A percentile compares a stretch with the other conserved stretches of the same genome.
Evolutionary conservation across 2,113 vertebrate genomes (phyloP).

Genomic region (Paramisgurnus dabryanus): DNA sequence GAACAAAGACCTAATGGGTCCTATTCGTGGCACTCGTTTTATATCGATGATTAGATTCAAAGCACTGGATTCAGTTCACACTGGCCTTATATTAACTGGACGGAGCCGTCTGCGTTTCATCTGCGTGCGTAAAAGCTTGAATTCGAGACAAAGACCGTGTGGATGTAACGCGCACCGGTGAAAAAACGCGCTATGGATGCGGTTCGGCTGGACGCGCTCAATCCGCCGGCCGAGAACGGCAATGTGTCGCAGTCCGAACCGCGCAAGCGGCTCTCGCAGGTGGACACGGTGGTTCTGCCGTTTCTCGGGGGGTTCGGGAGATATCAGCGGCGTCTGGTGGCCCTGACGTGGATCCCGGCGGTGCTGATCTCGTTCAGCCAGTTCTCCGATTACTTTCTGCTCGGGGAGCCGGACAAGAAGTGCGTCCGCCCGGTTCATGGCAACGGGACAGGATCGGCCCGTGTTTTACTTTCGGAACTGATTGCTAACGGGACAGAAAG

Average conservation of each 20-base stretch:
- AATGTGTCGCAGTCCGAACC: slow-evolving; percentile 69
- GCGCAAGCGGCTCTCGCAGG: slow-evolving; percentile 81
- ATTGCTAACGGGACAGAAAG: slow-evolving; percentile 47
- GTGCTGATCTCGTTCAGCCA: slow-evolving; percentile 95
- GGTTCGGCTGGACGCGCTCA: slow-evolving; percentile 67
- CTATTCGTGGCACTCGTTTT: slow-evolving; percentile 46
- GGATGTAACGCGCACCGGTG: slow-evolving; percentile 55
- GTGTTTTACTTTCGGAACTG: slow-evolving; percentile 57
- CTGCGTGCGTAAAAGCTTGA: slow-evolving; percentile 38
- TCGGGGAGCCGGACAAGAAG: slow-evolving; percentile 87
- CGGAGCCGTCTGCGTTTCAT: neutral
- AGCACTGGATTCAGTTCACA: slow-evolving; percentile 5
- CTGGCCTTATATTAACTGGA: neutral
- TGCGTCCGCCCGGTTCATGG: slow-evolving; percentile 71
- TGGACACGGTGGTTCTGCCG: slow-evolving; percentile 90
- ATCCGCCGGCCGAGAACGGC: slow-evolving; percentile 75
- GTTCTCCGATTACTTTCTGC: slow-evolving; percentile 94
- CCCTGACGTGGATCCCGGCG: slow-evolving; percentile 95
- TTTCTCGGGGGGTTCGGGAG: slow-evolving; percentile 89
- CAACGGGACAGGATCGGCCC: slow-evolving; percentile 68
- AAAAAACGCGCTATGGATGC: slow-evolving; percentile 70
- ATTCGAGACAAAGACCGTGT: slow-evolving; percentile 47
- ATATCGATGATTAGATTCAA: slow-evolving; percentile 42
- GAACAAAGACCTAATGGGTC: slow-evolving; percentile 23
- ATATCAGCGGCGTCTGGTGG: slow-evolving; percentile 88